Base-by-base conservation (phyloP, 1,140 invertebrate genomes). In the Calosoma granatense region DNA sequence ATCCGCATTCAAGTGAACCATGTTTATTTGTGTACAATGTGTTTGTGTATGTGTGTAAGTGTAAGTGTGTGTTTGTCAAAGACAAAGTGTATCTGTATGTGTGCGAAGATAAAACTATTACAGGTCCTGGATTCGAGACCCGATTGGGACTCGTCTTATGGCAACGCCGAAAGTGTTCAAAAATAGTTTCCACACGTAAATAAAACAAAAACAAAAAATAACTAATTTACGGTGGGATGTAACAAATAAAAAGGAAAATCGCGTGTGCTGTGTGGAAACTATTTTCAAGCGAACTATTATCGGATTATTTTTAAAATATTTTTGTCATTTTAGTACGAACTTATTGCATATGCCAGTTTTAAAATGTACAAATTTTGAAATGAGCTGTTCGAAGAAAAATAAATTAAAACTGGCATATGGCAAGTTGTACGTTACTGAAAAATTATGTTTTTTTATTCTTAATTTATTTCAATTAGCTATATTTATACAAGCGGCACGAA, bases 21-120 rank as follows among this genome's bases (percentile, higher is more conserved):
- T 36, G 26, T 36, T 6, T 36, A 36, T 9, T 6, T 36, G 26
- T 36, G 26, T 36, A 6, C n/a, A n/a, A 17, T 47, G 17, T 47
- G 15, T 47, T 17, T 12, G 41, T 47, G 41, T 47, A 47, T 12
- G 41, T 47, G 17, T 47, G 6, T 11, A 12, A 12, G 41, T 47
- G 41, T 47, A 9, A 47, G 15, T 47, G 41, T 47, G 26, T 30
- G 14, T 30, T 30, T 30, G 26, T 30, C 14, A 6, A 30, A 6
- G 26, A 6, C 26, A 30, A 30, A 6, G 26, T 30, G 26, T 30
- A 14, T 30, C 14, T 30, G 26, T 30, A 12, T 47, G 41, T 47
- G 41, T 47, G 41, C 41, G 4, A 17, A 47, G 6, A 47, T 47
- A 47, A 47, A 47, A 47, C 41, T 47, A 47, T 47, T 47, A 47